These are phyloP conservation scores for Mionectes macconnelli DNA, from an alignment of 2,113 vertebrate genomes.

Conservation along the genomic window DNA sequence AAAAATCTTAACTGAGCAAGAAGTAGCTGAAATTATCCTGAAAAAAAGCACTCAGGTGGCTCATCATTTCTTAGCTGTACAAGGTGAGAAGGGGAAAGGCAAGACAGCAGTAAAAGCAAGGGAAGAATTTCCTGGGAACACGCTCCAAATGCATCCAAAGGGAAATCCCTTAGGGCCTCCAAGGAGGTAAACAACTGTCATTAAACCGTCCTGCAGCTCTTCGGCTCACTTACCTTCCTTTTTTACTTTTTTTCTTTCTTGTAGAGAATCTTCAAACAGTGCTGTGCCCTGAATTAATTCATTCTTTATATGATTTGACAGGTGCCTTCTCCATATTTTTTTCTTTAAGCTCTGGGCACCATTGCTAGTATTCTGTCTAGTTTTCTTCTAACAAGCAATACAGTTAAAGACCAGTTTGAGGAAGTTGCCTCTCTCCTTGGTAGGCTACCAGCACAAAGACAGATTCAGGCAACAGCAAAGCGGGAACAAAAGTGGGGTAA, in stretches of 20 bases:
- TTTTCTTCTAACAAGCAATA: neutral
- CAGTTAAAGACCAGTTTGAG: neutral
- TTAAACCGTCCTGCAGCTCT: neutral
- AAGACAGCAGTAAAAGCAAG: neutral
- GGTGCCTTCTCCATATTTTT: neutral
- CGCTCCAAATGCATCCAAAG: neutral
- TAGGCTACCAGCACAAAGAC: neutral
- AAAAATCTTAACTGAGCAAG: slow-evolving; percentile 39
- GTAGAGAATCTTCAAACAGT: neutral
- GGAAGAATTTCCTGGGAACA: neutral
- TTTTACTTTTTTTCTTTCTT: neutral
- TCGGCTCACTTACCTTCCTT: neutral
- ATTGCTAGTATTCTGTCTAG: neutral
- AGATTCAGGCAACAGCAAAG: neutral
- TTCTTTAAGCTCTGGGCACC: neutral
- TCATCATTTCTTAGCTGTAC: slow-evolving; percentile 8
- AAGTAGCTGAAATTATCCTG: slow-evolving; percentile 47
- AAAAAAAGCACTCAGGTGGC: slow-evolving; percentile 3
- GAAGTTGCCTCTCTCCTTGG: neutral
- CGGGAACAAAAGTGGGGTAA: neutral
- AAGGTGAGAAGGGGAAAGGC: neutral
- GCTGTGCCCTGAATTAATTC: neutral
- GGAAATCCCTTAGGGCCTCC: slow-evolving; percentile 1
- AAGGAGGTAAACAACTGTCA: neutral
- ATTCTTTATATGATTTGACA: neutral